Evolutionary conservation across 2,888 invertebrate species (phyloP), one percentile per base, ranked within the genome.

Genomic region (Tenthredo amoena): DNA sequence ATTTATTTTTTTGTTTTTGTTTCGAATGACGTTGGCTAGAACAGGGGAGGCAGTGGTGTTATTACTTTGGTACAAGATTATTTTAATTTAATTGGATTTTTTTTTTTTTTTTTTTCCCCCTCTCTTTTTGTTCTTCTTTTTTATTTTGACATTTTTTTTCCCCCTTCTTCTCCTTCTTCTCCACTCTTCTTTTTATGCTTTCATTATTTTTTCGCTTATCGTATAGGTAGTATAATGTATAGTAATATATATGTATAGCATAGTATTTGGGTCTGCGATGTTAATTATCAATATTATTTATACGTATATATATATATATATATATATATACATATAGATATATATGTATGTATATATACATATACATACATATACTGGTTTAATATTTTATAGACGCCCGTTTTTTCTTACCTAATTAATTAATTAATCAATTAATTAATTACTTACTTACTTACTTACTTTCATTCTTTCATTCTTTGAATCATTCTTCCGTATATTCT

Each of bases 1-100:
- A 3, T 62, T n/a, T 9, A 7, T 62, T 10, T 10, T 9, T 26
- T 12, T 62, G 1, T 26, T 62, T 26, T 12, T 26, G 7, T 62
- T 10, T 62, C 26, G 62, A 26, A 26, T 10, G 62, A 62, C 62
- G 26, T 62, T 62, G 62, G 62, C 62, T 62, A 62, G 26, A 62
- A 62, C 62, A 62, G 62, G 62, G 62, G 62, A 62, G 62, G 62
- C 62, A 62, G 62, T 62, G 62, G 62, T 62, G 62, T 62, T 62
- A 62, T 62, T 62, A 62, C 62, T 62, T 62, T 62, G 62, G 62
- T 62, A 62, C 62, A 62, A 62, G 26, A 62, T 62, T 26, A 26
- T 26, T 26, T 26, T 62, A 62, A 62, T 62, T 62, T 62, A 62
- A 10, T 62, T 26, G 21, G 21, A 10, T 21, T 62, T 62, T 62